Conservation (phyloP, 2,888 invertebrate species). For the Athalia cordata region DNA sequence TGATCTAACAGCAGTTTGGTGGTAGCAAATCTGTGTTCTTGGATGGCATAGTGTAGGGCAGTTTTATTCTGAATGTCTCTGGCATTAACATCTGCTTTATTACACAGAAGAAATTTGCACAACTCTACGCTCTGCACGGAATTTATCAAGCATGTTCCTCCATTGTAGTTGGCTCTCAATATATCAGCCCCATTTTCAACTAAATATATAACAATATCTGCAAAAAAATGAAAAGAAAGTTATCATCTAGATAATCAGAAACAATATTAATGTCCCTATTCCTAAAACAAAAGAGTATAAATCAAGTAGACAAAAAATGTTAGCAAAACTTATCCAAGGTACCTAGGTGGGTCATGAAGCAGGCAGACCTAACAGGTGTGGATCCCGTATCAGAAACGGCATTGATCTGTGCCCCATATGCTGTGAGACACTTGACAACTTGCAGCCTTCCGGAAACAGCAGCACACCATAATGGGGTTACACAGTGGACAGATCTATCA, state of each 20-base stretch:
- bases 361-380: constrained; percentile 92
- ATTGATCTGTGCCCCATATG: constrained; percentile 90
- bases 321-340: constrained; percentile 60
- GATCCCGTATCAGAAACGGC: constrained; percentile 92
- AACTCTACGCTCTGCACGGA: constrained; percentile 90
- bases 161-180: constrained; percentile 89
- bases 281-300: neutral
- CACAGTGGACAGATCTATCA: constrained; percentile 86
- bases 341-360: constrained; percentile 92
- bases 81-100: constrained; percentile 90
- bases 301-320: neutral
- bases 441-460: constrained; percentile 89
- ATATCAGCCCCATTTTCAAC: constrained; percentile 89
- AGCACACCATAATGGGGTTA: constrained; percentile 94
- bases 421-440: constrained; percentile 85
- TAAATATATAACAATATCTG: constrained; percentile 80
- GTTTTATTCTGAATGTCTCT: constrained; percentile 93
- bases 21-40: constrained; percentile 88
- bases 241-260: neutral
- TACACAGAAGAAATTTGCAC: constrained; percentile 85
- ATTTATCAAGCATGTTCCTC: constrained; percentile 95
- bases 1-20: constrained; percentile 86
- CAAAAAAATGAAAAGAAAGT: neutral
- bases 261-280: neutral
- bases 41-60: constrained; percentile 95